Evolutionary conservation across 1,140 invertebrate species (phyloP).

Genomic region (Marisa cornuarietis): DNA sequence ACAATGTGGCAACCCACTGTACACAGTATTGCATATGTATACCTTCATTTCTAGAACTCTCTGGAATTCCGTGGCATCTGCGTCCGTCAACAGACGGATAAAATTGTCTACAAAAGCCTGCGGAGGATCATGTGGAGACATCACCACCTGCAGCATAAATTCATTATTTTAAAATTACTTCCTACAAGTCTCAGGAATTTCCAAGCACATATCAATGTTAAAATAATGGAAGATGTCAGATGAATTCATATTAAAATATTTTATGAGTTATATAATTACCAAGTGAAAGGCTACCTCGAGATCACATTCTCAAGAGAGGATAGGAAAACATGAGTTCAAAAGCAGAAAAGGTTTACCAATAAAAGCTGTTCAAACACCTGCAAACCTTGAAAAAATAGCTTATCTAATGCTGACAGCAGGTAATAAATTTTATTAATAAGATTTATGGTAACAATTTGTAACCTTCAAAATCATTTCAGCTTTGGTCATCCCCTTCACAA

Average conservation of each 20-base stretch:
- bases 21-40: background rate
- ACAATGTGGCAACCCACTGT: background rate
- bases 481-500: conserved; percentile 96
- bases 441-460: background rate
- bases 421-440: too few relatives aligned
- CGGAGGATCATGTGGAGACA: conserved; percentile 87
- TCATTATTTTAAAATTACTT: background rate
- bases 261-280: background rate
- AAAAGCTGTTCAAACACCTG: too few relatives aligned
- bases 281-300: background rate
- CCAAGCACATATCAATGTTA: background rate
- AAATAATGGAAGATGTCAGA: background rate
- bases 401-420: too few relatives aligned
- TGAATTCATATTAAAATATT: background rate
- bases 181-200: background rate
- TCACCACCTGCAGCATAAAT: conserved; percentile 73
- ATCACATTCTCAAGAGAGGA: too few relatives aligned
- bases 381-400: too few relatives aligned
- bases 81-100: conserved; percentile 88
- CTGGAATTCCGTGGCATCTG: conserved; percentile 89
- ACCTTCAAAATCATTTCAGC: conserved; percentile 99
- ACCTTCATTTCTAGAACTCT: conserved; percentile 97
- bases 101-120: conserved; percentile 88
- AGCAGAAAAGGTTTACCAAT: too few relatives aligned
- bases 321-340: too few relatives aligned